Conservation (phyloP, 2,888 invertebrate genomes). For the Resseliella maxima region DNA sequence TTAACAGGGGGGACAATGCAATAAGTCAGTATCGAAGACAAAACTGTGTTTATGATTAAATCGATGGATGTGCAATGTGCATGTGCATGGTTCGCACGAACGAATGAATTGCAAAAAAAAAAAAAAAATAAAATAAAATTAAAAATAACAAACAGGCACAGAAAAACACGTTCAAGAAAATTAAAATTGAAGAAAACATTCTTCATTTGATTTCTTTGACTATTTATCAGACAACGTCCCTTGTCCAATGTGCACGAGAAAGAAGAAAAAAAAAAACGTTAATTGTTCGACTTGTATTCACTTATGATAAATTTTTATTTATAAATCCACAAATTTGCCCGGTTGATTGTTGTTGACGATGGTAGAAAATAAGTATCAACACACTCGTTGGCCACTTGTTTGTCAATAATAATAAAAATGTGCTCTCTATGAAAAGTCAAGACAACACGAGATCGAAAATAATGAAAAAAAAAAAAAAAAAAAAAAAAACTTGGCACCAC, state of each 20-base stretch:
- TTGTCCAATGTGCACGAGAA: too few species aligned
- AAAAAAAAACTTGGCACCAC: too few species aligned
- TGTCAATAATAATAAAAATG: background rate
- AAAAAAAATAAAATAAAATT: too few species aligned
- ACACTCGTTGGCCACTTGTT: background rate
- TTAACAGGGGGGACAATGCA: background rate
- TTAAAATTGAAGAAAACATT: too few species aligned
- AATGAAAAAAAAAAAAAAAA: background rate
- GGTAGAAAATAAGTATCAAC: background rate
- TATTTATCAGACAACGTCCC: background rate
- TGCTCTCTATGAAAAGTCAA: background rate
- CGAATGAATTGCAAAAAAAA: too few species aligned
- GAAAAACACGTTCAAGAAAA: too few species aligned
- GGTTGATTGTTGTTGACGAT: background rate
- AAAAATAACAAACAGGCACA: too few species aligned
- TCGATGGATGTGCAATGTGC: background rate
- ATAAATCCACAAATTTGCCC: background rate
- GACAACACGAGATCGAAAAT: background rate
- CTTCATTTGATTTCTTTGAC: background rate
- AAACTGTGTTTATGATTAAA: conserved; percentile 7
- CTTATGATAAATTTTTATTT: background rate
- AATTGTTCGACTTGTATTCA: background rate
- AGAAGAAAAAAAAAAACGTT: too few species aligned
- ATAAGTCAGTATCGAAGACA: conserved; percentile 31
- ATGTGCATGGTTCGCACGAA: background rate